Evolutionary conservation across 2,888 invertebrate species (phyloP).

Genomic region (Brachypterus glaber): DNA sequence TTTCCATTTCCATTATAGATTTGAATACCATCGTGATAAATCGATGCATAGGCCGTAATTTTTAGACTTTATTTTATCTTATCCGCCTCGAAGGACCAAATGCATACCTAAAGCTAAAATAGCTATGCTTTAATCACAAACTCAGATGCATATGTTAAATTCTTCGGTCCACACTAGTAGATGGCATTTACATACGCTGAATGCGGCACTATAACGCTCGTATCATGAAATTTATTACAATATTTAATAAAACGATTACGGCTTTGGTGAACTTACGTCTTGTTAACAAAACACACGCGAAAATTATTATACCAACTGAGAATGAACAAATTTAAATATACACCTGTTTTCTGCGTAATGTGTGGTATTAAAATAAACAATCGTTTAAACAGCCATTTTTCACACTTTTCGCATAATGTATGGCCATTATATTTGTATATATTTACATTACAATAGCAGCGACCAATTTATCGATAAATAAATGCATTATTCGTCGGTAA

Average conservation of each 20-base stretch:
- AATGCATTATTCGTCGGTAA: no score
- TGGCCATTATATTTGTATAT: no score
- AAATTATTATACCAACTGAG: neutral
- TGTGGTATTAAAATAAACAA: neutral
- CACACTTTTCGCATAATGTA: no score
- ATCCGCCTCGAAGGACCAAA: no score
- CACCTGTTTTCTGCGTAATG: constrained; percentile 1
- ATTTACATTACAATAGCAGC: no score
- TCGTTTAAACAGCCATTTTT: neutral
- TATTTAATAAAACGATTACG: constrained; percentile 21
- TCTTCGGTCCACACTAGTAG: no score
- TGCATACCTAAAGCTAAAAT: constrained; percentile 3
- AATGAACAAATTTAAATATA: neutral
- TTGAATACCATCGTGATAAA: no score
- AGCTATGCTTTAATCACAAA: constrained; percentile 6
- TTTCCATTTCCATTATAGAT: no score
- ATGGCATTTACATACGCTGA: constrained; percentile 1
- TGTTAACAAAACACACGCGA: constrained; percentile 18
- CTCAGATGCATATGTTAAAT: no score
- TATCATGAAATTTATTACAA: constrained; percentile 21
- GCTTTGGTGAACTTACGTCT: constrained; percentile 14
- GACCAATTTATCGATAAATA: no score
- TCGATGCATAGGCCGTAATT: no score
- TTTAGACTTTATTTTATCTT: no score
- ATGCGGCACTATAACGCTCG: neutral